Evolutionary conservation across 2,888 invertebrate genomes (phyloP).

Genomic region (Microdon myrmicae): DNA sequence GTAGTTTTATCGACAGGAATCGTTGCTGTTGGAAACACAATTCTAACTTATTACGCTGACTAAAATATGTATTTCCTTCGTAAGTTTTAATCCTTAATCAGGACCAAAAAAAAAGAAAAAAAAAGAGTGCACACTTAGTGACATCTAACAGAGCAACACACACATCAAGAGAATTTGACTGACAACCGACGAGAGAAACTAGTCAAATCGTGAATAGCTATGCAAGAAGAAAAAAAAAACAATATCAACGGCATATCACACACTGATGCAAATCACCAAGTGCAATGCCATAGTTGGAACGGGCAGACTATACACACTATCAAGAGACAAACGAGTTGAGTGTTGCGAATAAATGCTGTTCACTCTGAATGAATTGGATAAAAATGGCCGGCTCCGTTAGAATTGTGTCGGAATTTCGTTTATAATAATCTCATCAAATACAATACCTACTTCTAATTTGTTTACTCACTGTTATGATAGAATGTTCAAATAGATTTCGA

Average conservation of each 20-base stretch:
- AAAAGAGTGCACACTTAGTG: constrained; percentile 16
- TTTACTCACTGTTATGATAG: constrained; percentile 42
- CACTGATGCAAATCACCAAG: too few relatives aligned
- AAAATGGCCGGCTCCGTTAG: constrained; percentile 41
- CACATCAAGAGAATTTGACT: constrained; percentile 37
- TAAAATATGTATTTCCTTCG: too few relatives aligned
- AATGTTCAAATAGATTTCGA: too few relatives aligned
- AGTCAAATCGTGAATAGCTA: constrained; percentile 25
- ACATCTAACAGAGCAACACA: constrained; percentile 24
- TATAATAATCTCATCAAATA: constrained; percentile 21
- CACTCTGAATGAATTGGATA: constrained; percentile 19
- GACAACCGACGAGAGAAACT: constrained; percentile 17
- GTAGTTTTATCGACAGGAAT: too few relatives aligned
- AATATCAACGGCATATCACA: too few relatives aligned
- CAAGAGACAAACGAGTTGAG: neutral
- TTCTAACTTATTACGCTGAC: too few relatives aligned
- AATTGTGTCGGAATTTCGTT: constrained; percentile 45
- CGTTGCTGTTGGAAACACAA: too few relatives aligned
- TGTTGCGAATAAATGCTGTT: constrained; percentile 15
- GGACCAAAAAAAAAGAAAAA: too few relatives aligned
- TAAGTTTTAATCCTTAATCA: too few relatives aligned
- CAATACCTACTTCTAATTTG: constrained; percentile 3
- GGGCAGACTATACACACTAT: too few relatives aligned
- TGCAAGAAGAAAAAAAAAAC: too few relatives aligned
- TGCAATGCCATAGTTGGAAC: constrained; percentile 42